Percentiles rank a stretch among this genome's conserved stretches.
Evolutionary conservation across 2,888 invertebrate genomes (phyloP).

Genomic region (Aelia acuminata): DNA sequence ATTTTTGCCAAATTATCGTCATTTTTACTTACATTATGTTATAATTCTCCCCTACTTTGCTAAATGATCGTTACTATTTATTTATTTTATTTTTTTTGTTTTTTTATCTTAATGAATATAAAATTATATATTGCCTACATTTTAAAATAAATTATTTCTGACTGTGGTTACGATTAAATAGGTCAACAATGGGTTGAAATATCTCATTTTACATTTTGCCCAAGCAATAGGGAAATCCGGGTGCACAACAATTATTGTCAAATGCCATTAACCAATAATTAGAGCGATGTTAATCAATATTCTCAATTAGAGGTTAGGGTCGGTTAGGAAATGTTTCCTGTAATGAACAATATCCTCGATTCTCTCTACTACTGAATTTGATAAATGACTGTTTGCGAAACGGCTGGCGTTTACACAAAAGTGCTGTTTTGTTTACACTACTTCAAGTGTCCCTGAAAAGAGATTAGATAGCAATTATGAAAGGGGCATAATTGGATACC

Average conservation of each 20-base stretch:
- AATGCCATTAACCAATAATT: background rate
- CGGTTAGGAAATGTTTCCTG: background rate
- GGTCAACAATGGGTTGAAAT: background rate
- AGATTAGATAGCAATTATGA: slow-evolving; percentile 26
- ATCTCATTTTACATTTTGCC: background rate
- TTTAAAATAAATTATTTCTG: no score
- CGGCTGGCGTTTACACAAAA: background rate
- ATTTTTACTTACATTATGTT: no score
- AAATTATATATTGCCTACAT: no score
- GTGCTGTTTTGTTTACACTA: background rate
- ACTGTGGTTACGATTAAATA: background rate
- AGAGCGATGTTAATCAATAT: background rate
- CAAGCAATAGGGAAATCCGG: background rate
- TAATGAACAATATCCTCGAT: background rate
- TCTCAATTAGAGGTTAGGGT: background rate
- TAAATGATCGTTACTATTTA: no score
- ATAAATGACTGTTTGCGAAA: slow-evolving; percentile 11
- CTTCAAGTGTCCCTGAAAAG: background rate
- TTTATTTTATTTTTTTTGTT: no score
- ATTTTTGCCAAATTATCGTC: no score
- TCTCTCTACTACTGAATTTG: background rate
- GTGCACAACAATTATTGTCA: background rate
- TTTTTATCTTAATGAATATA: no score
- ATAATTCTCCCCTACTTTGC: no score
- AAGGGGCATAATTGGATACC: slow-evolving; percentile 6